These are phyloP conservation scores for Mesoclemmys tuberculata DNA, from an alignment of 2,113 vertebrate genomes.

Conservation along the genomic window DNA sequence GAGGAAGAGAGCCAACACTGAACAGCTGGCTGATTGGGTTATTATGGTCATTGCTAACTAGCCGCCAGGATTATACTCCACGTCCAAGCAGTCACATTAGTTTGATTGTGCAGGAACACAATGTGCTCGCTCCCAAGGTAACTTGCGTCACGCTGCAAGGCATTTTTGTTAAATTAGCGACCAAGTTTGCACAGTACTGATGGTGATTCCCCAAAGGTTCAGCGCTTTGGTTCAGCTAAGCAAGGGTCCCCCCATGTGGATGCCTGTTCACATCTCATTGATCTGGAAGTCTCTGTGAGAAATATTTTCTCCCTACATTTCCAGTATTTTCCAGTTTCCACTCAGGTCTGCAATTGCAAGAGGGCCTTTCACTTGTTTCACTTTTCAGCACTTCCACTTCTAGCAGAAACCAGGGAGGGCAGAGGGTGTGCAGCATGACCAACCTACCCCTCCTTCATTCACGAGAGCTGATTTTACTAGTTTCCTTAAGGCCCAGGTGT, in stretches of 20 bases:
- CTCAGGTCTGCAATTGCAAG: conserved; percentile 7
- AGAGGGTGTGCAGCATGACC: neutral
- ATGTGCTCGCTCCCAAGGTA: neutral
- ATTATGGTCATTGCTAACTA: neutral
- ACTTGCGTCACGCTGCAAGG: neutral
- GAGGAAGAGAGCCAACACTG: neutral
- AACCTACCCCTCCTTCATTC: neutral
- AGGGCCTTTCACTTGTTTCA: neutral
- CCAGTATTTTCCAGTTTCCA: conserved; percentile 15
- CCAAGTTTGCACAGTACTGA: neutral
- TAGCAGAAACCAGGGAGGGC: fast-evolving
- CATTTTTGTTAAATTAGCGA: neutral
- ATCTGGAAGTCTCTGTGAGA: neutral
- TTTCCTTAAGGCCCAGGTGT: neutral
- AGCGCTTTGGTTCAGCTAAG: conserved; percentile 13
- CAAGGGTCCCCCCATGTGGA: neutral
- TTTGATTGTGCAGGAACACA: neutral
- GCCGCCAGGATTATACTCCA: neutral
- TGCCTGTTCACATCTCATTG: neutral
- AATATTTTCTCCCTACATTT: conserved; percentile 10
- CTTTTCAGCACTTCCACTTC: neutral
- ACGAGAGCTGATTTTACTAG: neutral
- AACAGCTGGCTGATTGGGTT: neutral
- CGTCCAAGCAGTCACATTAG: neutral
- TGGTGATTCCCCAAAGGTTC: neutral